Conservation (phyloP, 2,888 invertebrate genomes). For the Acanthosepion lycidas region DNA sequence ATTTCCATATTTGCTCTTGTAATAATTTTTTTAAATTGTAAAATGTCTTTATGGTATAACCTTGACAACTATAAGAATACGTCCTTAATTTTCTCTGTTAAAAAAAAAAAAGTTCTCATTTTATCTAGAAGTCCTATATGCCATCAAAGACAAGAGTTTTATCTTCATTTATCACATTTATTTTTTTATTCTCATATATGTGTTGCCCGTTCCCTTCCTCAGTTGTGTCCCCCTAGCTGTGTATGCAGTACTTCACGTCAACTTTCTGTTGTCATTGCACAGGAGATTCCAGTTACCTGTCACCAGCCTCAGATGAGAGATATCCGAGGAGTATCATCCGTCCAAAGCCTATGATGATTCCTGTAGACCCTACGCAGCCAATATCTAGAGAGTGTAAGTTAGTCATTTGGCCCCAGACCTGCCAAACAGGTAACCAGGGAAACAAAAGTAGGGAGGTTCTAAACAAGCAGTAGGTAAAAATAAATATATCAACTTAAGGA, state of each 20-base stretch:
- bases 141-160: too few relatives aligned
- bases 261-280: slow-evolving; percentile 39
- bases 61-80: too few relatives aligned
- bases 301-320: slow-evolving; percentile 58
- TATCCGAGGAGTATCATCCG: slow-evolving; percentile 65
- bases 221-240: slow-evolving; percentile 47
- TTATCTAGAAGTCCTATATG: too few relatives aligned
- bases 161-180: too few relatives aligned
- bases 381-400: slow-evolving; percentile 81
- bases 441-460: neutral
- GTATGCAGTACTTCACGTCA: slow-evolving; percentile 36
- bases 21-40: too few relatives aligned
- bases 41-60: too few relatives aligned
- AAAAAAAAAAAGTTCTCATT: too few relatives aligned
- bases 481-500: neutral
- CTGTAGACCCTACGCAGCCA: slow-evolving; percentile 79
- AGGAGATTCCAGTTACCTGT: slow-evolving; percentile 59
- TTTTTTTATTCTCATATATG: neutral
- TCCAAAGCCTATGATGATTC: slow-evolving; percentile 82
- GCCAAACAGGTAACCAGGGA: neutral
- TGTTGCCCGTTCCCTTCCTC: slow-evolving; percentile 48
- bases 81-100: too few relatives aligned
- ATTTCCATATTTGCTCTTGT: too few relatives aligned
- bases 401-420: slow-evolving; percentile 23
- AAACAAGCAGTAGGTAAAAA: neutral